These are phyloP conservation scores for Perca schrenkii DNA, from an alignment of 2,113 vertebrate species.

Conservation along the genomic window DNA sequence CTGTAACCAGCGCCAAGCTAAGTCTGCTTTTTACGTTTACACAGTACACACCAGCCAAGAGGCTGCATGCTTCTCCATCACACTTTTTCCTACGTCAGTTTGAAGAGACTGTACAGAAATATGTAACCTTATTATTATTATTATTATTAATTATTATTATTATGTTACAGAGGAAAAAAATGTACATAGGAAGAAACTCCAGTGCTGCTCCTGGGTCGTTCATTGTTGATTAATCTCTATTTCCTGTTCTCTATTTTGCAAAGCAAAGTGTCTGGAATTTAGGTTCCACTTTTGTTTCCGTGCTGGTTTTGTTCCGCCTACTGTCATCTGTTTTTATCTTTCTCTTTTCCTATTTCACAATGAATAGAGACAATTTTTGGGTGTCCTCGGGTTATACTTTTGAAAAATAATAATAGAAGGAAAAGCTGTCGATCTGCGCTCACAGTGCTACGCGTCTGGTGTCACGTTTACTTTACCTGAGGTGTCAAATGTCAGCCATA, in stretches of 20 bases:
- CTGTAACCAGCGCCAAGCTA: slow-evolving; percentile 62
- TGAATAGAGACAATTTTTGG: slow-evolving; percentile 20
- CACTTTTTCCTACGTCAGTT: slow-evolving; percentile 48
- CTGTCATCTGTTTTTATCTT: not conserved
- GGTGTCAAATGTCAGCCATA: slow-evolving; percentile 46
- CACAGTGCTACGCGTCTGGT: not conserved
- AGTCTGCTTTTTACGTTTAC: slow-evolving; percentile 75
- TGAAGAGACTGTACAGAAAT: slow-evolving; percentile 62
- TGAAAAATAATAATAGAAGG: slow-evolving; percentile 33
- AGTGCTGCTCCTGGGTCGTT: slow-evolving; percentile 63
- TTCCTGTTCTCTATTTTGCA: slow-evolving; percentile 37
- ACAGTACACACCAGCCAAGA: slow-evolving; percentile 61
- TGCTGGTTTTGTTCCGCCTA: slow-evolving; percentile 13
- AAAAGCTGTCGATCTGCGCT: slow-evolving; percentile 16
- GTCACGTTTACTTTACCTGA: slow-evolving; percentile 18
- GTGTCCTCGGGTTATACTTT: not conserved
- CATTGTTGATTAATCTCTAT: slow-evolving; percentile 40
- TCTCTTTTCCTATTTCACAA: slow-evolving; percentile 1
- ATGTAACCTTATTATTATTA: slow-evolving; percentile 63
- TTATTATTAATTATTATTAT: slow-evolving; percentile 52
- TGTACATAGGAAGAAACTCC: slow-evolving; percentile 70
- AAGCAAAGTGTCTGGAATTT: slow-evolving; percentile 57
- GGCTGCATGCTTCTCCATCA: slow-evolving; percentile 71
- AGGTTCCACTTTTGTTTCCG: slow-evolving; percentile 59
- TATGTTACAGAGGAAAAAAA: slow-evolving; percentile 51